A percentile compares a stretch with the other conserved stretches of the same genome.
Conservation (phyloP, 2,797 vertebrate species). For the Danionella dracula region DNA sequence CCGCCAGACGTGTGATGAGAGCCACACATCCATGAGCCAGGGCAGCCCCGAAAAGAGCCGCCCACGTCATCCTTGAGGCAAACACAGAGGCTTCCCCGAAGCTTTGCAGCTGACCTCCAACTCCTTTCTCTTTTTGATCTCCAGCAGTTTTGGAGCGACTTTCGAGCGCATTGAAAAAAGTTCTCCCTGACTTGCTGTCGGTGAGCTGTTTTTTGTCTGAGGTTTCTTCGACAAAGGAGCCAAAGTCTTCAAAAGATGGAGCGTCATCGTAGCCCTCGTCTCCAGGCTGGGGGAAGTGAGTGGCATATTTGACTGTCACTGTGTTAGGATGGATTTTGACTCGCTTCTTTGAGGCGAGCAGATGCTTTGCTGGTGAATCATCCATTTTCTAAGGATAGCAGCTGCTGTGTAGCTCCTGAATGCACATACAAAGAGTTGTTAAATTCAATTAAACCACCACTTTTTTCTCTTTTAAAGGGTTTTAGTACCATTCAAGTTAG, state of each 20-base stretch:
- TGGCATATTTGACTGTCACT: conserved; percentile 89
- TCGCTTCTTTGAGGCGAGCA: conserved; percentile 82
- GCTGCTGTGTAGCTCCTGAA: neutral
- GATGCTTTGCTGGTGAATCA: conserved; percentile 70
- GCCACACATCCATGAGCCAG: conserved; percentile 88
- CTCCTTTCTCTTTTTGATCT: conserved; percentile 59
- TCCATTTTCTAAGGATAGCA: conserved; percentile 61
- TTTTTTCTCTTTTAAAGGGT: too few species aligned
- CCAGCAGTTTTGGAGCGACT: conserved; percentile 48
- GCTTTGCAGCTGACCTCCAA: conserved; percentile 73
- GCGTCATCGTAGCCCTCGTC: conserved; percentile 85
- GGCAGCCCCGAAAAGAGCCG: conserved; percentile 82
- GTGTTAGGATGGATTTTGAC: conserved; percentile 96
- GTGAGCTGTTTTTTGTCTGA: conserved; percentile 80
- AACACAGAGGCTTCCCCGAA: conserved; percentile 81
- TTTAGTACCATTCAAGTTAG: too few species aligned
- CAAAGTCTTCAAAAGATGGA: conserved; percentile 80
- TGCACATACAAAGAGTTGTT: neutral
- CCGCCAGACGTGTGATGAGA: conserved; percentile 82
- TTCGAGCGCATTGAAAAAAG: conserved; percentile 79
- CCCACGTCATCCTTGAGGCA: conserved; percentile 85
- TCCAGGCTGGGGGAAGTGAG: conserved; percentile 89
- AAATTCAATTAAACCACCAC: neutral
- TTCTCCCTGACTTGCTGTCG: conserved; percentile 68
- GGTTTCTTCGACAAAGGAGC: conserved; percentile 83